These are phyloP conservation scores for Orius insidiosus DNA, from an alignment of 1,140 invertebrate genomes.

Conservation along the genomic window DNA sequence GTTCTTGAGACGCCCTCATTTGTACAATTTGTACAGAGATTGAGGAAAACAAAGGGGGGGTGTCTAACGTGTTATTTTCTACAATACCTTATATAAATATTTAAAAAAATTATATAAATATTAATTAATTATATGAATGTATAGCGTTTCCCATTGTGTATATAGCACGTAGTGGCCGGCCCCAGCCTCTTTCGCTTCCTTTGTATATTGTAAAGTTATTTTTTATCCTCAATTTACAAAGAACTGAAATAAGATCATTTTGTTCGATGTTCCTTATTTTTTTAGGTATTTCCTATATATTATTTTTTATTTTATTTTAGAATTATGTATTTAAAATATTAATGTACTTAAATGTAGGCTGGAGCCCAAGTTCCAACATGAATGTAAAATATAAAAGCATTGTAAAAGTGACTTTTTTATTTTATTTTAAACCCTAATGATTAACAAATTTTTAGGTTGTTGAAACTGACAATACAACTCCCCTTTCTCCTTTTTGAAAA, in stretches of 20 bases:
- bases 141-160: conserved; percentile 15
- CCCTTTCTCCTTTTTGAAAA: conserved; percentile 2
- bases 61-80: conserved; percentile 12
- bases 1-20: background rate
- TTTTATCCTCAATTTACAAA: background rate
- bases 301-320: no score
- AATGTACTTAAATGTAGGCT: conserved; percentile 6
- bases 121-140: conserved; percentile 11
- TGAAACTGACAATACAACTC: background rate
- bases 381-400: conserved; percentile 20
- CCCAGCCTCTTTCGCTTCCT: conserved; percentile 1
- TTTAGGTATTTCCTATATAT: conserved; percentile 1
- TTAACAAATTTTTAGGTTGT: conserved; percentile 1
- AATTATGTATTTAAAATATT: conserved; percentile 6
- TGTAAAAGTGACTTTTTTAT: conserved; percentile 12
- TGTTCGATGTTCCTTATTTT: conserved; percentile 3
- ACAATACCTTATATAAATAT: conserved; percentile 7
- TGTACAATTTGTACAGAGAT: conserved; percentile 10
- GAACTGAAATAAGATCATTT: conserved; percentile 2
- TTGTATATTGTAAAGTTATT: conserved; percentile 5
- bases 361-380: conserved; percentile 6
- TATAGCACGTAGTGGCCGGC: conserved; percentile 12
- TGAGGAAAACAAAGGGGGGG: background rate
- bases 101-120: conserved; percentile 10
- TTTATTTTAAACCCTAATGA: conserved; percentile 4